These are phyloP conservation scores for Taenaris catops DNA, from an alignment of 2,888 invertebrate species.

Conservation along the genomic window DNA sequence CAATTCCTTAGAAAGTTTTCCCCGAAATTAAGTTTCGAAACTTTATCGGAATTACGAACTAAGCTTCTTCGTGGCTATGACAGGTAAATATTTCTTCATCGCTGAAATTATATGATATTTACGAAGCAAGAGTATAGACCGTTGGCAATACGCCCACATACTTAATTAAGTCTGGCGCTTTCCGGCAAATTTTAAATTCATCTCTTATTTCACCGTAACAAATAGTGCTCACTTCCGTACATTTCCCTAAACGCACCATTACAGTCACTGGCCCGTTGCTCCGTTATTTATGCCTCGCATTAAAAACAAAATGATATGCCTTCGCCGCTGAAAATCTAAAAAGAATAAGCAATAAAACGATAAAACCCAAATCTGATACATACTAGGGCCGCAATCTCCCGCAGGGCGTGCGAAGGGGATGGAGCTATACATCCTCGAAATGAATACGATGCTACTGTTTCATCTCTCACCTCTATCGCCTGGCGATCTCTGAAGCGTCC, in stretches of 20 bases:
- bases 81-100: conserved; percentile 21
- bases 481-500: conserved; percentile 72
- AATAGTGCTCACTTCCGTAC: conserved; percentile 61
- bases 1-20: conserved; percentile 42
- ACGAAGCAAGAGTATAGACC: conserved; percentile 11
- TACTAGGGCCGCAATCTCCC: conserved; percentile 71
- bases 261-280: conserved; percentile 66
- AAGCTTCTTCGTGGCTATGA: conserved; percentile 24
- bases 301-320: conserved; percentile 80
- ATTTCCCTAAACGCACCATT: conserved; percentile 66
- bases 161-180: conserved; percentile 32
- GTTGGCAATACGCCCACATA: conserved; percentile 26
- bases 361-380: conserved; percentile 80
- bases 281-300: conserved; percentile 72
- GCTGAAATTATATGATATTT: conserved; percentile 16
- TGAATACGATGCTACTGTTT: conserved; percentile 78
- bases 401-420: conserved; percentile 66
- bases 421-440: conserved; percentile 66
- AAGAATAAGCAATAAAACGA: conserved; percentile 81
- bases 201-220: conserved; percentile 34
- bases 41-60: conserved; percentile 23
- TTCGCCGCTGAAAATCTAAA: conserved; percentile 79
- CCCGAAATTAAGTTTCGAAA: conserved; percentile 30
- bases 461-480: conserved; percentile 79
- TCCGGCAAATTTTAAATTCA: conserved; percentile 26